Evolutionary conservation across 2,797 vertebrate species (phyloP), one percentile per base, ranked within the genome.

Genomic region (Erethizon dorsatum): DNA sequence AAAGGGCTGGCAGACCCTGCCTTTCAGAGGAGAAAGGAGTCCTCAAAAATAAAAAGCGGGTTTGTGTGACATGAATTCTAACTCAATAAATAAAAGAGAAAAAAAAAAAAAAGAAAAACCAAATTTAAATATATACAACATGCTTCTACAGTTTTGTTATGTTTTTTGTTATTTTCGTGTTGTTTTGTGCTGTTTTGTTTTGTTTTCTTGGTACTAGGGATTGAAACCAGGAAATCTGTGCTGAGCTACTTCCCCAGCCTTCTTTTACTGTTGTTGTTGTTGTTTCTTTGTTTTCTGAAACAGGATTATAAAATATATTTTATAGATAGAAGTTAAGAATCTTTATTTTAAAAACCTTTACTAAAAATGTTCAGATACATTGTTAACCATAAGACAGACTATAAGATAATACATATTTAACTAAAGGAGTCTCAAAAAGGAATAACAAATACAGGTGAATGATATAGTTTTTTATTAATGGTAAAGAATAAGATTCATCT

Each of bases 341-440:
- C 59, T 54, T 84, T 88, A 69, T n/a, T 82, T 88, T 83, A n/a
- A 67, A 86, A 91, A 78, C 4, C 37, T 87, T 71, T 87, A 69
- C 84, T 79, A 95, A 89, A 93, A 97, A 89, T 33, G 31, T 61
- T 94, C 79, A 83, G 24, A 18, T 73, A 50, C 18, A 20, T 52
- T 88, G 75, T 83, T 61, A 93, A 80, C 31, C 57, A 20, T 88
- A 77, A 95, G 79, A 69, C 8, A 45, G 77, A 52, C 14, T 24
- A 33, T 33, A 78, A 52, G 93, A 59, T 67, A 75, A 37, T 57
- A 75, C 10, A 14, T 37, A 33, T 75, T 18, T 45, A 37, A 33
- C 65, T 82, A 73, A 91, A 93, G 28, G 89, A 6, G 37, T 54
- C n/a, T 90, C 59, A 88, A 86, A 82, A 88, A 80, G 18, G 73